phyloP scores from a whole-genome alignment of 2,113 vertebrate genomes.

The Drymodes brunneopygia region DNA sequence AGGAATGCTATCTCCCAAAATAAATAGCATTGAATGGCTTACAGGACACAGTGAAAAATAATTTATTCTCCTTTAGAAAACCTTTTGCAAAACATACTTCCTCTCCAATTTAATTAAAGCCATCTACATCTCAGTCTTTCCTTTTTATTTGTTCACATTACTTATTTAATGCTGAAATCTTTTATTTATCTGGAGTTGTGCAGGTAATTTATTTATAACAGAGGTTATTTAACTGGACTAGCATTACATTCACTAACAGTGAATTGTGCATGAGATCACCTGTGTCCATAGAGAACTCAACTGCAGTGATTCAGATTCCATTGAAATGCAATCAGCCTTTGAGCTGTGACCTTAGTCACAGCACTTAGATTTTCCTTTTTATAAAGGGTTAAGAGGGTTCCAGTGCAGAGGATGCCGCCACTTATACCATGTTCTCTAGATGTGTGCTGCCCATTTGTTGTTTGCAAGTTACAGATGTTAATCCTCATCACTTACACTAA shows the following conservation, averaged over 20 bases:
- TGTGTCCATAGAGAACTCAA: background rate
- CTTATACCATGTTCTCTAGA: background rate
- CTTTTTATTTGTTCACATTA: slow-evolving; percentile 29
- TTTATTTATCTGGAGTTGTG: slow-evolving; percentile 46
- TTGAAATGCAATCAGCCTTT: background rate
- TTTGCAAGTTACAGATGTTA: background rate
- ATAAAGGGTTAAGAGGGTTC: background rate
- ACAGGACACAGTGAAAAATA: background rate
- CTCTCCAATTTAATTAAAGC: background rate
- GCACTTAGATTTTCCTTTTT: background rate
- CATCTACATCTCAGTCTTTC: background rate
- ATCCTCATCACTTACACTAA: background rate
- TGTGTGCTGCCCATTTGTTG: background rate
- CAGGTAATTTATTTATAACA: background rate
- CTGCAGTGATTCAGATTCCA: background rate
- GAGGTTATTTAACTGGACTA: background rate
- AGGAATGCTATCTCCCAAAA: background rate
- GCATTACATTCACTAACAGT: background rate
- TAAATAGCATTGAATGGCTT: background rate
- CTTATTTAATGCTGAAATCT: slow-evolving; percentile 61
- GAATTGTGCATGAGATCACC: background rate
- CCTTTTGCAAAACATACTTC: background rate
- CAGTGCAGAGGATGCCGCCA: background rate
- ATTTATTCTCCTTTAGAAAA: background rate
- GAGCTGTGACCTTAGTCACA: background rate